Conservation (phyloP, 1,140 invertebrate genomes). For the Drosophila kepulauana region DNA sequence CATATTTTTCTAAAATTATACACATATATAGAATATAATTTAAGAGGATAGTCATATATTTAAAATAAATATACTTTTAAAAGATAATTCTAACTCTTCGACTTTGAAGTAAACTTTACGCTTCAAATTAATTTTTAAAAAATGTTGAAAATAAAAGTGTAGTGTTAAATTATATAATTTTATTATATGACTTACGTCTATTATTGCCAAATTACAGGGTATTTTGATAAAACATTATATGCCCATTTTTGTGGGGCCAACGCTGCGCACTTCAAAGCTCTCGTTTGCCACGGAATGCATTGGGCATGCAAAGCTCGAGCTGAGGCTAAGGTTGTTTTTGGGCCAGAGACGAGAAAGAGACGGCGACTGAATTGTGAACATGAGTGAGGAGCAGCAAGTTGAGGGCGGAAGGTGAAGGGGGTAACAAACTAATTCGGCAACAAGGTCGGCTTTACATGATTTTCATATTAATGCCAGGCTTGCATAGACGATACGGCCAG, state of each 20-base stretch:
- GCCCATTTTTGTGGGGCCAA: conserved; percentile 3
- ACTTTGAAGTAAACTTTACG: too few species aligned
- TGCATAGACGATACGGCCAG: conserved; percentile 30
- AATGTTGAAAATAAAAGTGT: too few species aligned
- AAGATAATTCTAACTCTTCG: too few species aligned
- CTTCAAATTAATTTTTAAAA: too few species aligned
- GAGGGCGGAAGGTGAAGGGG: not conserved
- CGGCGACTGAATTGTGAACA: not conserved
- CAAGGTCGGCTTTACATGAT: conserved; percentile 44
- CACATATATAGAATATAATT: too few species aligned
- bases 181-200: too few species aligned
- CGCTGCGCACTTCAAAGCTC: conserved; percentile 31
- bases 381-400: not conserved
- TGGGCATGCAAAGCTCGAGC: conserved; percentile 5
- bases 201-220: conserved; percentile 10
- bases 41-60: too few species aligned
- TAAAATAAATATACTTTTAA: too few species aligned
- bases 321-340: not conserved
- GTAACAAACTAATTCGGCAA: conserved; percentile 42
- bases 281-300: conserved; percentile 17
- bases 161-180: too few species aligned
- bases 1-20: too few species aligned
- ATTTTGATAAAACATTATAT: conserved; percentile 21
- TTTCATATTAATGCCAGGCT: conserved; percentile 48
- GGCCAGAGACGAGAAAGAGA: not conserved